Evolutionary conservation across 2,797 vertebrate species (phyloP), one percentile per base, ranked within the genome.

Genomic region (Poeciliopsis presidionis): DNA sequence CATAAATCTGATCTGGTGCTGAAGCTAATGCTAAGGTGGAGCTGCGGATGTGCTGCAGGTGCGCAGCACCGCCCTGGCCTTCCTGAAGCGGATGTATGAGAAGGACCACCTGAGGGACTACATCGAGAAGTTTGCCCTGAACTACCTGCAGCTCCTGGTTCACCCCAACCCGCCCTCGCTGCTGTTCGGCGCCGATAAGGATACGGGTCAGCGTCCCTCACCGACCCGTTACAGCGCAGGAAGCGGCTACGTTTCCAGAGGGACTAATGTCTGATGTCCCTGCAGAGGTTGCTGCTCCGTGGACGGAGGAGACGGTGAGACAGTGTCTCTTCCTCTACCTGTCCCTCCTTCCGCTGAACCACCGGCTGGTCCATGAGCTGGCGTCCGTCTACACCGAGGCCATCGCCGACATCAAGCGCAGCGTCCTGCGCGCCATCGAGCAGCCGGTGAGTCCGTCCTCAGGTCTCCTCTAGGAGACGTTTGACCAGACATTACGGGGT

Each of bases 331-430:
- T 98, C 90, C 97, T 99, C 47, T 98, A 98, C 91, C 85, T 99
- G 87, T 97, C 98, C 0, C 95, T 99, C 74, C 95, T 99, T 78
- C 98, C 98, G 2, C 95, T 97, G 72, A 99, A 98, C 93, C 98
- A 99, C 93, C 96, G 96, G 5, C 95, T 99, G 77, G 98, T 99
- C 83, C 98, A 99, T 0, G 98, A 99, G 85, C 91, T 99, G 79
- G 98, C 98, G 0, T 95, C 98, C 0, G 97, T 99, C 84, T 99
- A 99, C 95, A 99, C 97, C 0, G 97, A 99, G 93, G 98, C 98
- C 92, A 99, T 98, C 0, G 97, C 98, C 0, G 98, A 99, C 95
- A 99, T 99, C 94, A 99, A 99, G 75, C 96, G 98, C 77, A 98
- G 97, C 0, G 97, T 99, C 41, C 95, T 99, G 2, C 88, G 98